Base-by-base conservation (phyloP, 2,113 vertebrate species). In the Chloropsis hardwickii region DNA sequence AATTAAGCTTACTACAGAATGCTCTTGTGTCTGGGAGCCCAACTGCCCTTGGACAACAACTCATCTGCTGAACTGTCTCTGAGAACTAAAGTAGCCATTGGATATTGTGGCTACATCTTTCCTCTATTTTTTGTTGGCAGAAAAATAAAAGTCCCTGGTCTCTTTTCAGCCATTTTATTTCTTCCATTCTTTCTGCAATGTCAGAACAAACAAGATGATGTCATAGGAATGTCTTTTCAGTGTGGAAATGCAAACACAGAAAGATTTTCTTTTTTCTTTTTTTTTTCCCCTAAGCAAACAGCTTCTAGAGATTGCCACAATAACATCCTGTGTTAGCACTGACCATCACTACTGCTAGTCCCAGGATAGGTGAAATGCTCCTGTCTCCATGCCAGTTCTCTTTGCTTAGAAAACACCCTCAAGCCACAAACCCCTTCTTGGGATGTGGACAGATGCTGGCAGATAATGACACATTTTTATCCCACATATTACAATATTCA, bases 1-100 rank as follows among this genome's bases (percentile, higher is more conserved):
- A 96, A 95, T 95, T 94, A 95, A 95, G 93, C 87, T 94, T 94
- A 94, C 73, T 90, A 95, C 91, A 91, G 73, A 95, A 95, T 90
- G 84, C 71, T 92, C 81, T 95, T 90, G 57, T 95, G 93, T 94
- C 84, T 96, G 90, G 78, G 90, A 92, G 74, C 66, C 93, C 93
- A 94, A 94, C 84, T 82, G 94, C 78, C 89, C 91, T 87, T 61
- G 78, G 87, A 89, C 66, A 96, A 93, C 74, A 94, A 87, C 60
- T 95, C 84, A 72, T 86, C 70, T 80, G 87, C 81, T 84, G 91
- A 92, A 94, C 86, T 95, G 89, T 69, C 61, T 72, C 91, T 94
- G 94, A 90, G 89, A 97, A 95, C 85, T 58, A 42, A 92, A 96
- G 84, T 76, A 91, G 80, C 70, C 61, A 91, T 64, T 95, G 86